Evolutionary conservation across 2,888 invertebrate genomes (phyloP), one percentile per base, ranked within the genome.

Genomic region (Sisyra nigra): DNA sequence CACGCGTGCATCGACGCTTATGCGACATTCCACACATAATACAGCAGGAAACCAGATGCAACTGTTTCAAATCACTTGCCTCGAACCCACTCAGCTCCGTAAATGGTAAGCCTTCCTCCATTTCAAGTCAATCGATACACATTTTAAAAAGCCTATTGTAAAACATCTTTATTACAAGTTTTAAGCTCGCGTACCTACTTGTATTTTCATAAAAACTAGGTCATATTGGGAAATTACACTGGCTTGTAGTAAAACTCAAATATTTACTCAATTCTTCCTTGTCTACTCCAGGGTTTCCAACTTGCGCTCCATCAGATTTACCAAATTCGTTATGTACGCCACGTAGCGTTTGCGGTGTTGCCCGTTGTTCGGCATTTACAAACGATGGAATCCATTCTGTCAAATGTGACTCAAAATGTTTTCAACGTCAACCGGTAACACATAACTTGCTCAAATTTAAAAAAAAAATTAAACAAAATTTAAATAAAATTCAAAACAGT

Each of bases 1-100:
- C 56, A 2, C 47, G 65, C 41, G 61, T 66, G 2, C 66, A 67
- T 48, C 53, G 66, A 38, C 55, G 64, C 48, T 54, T 66, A 36
- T 67, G 67, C 48, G 65, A 67, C 46, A 50, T 66, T 65, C 13
- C 24, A 24, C 24, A 24, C 24, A 24, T 24, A 3, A 24, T 24
- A 24, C 24, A 24, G 7, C 24, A 24, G 24, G 7, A 24, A 24
- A 24, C 24, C 24, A 24, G 7, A 24, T 24, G 24, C 24, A 24
- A 24, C 24, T 24, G 24, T 24, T 24, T 24, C 5, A 3, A 24
- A 24, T 24, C 24, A 24, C 24, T 24, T 24, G 24, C 24, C 24
- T 24, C 24, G 5, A 24, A 24, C 24, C 24, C 3, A 24, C 24
- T 24, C 24, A 24, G 5, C 3, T 24, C 24, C 24, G 24, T 24